Conservation (phyloP, 2,797 vertebrate genomes). For the Knipowitschia caucasica region DNA sequence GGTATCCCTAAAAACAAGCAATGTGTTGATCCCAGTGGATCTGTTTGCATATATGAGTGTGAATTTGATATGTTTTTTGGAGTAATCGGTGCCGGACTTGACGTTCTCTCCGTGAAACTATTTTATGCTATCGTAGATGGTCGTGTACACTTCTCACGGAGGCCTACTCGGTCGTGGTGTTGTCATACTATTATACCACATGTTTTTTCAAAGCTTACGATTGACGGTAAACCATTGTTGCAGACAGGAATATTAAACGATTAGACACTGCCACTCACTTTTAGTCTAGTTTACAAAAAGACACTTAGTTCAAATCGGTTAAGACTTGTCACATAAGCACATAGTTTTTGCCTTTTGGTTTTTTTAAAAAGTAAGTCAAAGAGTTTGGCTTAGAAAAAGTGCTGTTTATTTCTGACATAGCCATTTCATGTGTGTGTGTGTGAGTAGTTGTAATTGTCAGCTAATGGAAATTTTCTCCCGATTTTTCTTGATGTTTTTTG, state of each 20-base stretch:
- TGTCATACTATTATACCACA: conserved; percentile 54
- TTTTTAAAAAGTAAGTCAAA: conserved; percentile 36
- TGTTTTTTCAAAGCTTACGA: conserved; percentile 34
- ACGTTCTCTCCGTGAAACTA: conserved; percentile 63
- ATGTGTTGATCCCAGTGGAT: conserved; percentile 82
- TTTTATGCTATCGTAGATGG: conserved; percentile 72
- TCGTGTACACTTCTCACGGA: conserved; percentile 71
- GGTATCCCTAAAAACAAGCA: conserved; percentile 80
- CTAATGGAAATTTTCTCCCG: conserved; percentile 23
- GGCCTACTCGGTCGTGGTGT: conserved; percentile 70
- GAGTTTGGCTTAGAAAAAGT: conserved; percentile 33
- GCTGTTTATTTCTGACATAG: conserved; percentile 42
- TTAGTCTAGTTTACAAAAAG: conserved; percentile 38
- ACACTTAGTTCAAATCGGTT: conserved; percentile 31
- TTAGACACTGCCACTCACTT: conserved; percentile 59
- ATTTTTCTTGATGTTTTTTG: conserved; percentile 19
- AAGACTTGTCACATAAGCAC: conserved; percentile 39
- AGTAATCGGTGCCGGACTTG: conserved; percentile 54
- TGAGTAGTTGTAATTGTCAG: conserved; percentile 38
- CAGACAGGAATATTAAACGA: conserved; percentile 27
- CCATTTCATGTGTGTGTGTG: conserved; percentile 48
- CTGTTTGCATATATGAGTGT: conserved; percentile 80
- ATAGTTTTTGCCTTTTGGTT: conserved; percentile 38
- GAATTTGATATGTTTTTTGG: conserved; percentile 70
- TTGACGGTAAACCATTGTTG: conserved; percentile 38